These are phyloP conservation scores for Mactra quadrangularis DNA, from an alignment of 1,140 invertebrate genomes.

Conservation along the genomic window DNA sequence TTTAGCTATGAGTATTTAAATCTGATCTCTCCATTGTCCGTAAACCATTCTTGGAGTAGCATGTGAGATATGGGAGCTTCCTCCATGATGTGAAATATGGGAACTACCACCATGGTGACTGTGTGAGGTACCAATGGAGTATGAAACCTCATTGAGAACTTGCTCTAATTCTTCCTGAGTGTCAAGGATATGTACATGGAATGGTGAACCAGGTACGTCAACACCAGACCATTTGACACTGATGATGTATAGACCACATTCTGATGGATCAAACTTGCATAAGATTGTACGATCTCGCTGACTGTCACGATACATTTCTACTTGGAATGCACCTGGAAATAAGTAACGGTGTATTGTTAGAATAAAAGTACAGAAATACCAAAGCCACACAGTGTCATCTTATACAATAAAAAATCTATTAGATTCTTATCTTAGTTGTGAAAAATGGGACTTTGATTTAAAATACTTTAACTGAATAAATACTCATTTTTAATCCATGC, in stretches of 20 bases:
- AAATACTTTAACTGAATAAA: no score
- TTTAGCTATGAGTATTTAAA: neutral
- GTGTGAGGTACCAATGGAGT: slow-evolving; percentile 34
- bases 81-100: neutral
- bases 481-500: no score
- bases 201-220: slow-evolving; percentile 95
- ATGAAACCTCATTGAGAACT: slow-evolving; percentile 66
- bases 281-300: slow-evolving; percentile 99
- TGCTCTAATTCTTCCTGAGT: slow-evolving; percentile 95
- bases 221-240: slow-evolving; percentile 99
- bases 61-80: neutral
- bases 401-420: no score
- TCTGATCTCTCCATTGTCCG: slow-evolving; percentile 31
- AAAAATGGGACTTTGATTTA: no score
- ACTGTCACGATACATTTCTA: slow-evolving; percentile 99
- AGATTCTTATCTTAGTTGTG: no score
- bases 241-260: slow-evolving; percentile 98
- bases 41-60: slow-evolving; percentile 19
- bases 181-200: slow-evolving; percentile 99
- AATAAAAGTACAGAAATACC: no score
- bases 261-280: slow-evolving; percentile 98
- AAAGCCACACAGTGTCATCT: no score
- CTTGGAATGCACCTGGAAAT: slow-evolving; percentile 97
- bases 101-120: neutral
- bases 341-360: no score